These are phyloP conservation scores for Hippocampus mohnikei DNA, from an alignment of 2,113 vertebrate genomes.

Conservation along the genomic window DNA sequence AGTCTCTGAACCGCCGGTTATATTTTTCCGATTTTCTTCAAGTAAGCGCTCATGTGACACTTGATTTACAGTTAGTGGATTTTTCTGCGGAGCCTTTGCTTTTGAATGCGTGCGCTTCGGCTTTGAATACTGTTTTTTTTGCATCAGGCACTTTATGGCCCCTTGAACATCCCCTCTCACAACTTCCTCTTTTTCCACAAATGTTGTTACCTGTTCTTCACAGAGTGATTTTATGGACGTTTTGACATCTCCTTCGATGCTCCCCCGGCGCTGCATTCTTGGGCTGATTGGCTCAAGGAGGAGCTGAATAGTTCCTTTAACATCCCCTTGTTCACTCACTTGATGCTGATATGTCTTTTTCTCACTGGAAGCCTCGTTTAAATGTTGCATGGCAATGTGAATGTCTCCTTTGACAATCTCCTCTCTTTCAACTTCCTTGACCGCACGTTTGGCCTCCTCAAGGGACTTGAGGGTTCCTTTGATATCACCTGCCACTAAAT, in stretches of 20 bases:
- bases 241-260: constrained; percentile 65
- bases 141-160: constrained; percentile 73
- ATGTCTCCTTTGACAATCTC: constrained; percentile 70
- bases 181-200: constrained; percentile 69
- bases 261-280: constrained; percentile 55
- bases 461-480: constrained; percentile 79
- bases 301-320: constrained; percentile 72
- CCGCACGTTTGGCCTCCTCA: constrained; percentile 74
- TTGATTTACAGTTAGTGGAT: constrained; percentile 57
- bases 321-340: constrained; percentile 67
- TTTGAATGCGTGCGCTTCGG: constrained; percentile 67
- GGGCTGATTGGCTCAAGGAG: constrained; percentile 71
- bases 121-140: constrained; percentile 74
- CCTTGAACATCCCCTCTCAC: constrained; percentile 73
- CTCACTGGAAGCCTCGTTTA: constrained; percentile 67
- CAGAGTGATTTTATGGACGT: constrained; percentile 69
- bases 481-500: constrained; percentile 79
- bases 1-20: constrained; percentile 45
- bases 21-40: constrained; percentile 50
- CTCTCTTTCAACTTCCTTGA: constrained; percentile 76
- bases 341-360: constrained; percentile 71
- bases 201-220: constrained; percentile 61
- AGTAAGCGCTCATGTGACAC: constrained; percentile 49
- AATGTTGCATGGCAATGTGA: constrained; percentile 61
- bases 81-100: constrained; percentile 63